Evolutionary conservation across 2,797 vertebrate species (phyloP).

Genomic region (Phaenicophaeus curvirostris): DNA sequence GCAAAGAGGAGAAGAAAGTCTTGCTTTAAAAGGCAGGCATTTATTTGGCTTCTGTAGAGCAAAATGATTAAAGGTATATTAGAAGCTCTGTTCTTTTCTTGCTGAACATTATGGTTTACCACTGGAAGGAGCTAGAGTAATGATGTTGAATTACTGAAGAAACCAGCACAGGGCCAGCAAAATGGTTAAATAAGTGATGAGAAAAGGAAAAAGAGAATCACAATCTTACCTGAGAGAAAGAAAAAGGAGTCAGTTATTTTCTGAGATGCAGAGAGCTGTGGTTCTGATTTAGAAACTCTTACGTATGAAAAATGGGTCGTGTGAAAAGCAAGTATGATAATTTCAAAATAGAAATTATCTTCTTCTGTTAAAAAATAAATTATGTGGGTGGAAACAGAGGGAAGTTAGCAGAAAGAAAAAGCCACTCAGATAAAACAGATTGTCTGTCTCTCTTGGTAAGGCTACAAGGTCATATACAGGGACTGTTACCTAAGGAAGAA

Average conservation of each 20-base stretch:
- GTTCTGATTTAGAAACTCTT: constrained; percentile 41
- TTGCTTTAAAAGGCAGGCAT: not conserved
- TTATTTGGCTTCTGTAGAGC: not conserved
- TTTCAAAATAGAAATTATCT: constrained; percentile 70
- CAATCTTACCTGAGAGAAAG: constrained; percentile 36
- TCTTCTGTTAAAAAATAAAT: constrained; percentile 58
- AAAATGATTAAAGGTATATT: constrained; percentile 26
- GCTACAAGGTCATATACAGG: constrained; percentile 3
- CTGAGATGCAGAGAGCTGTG: constrained; percentile 21
- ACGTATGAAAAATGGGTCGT: not conserved
- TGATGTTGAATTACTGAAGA: constrained; percentile 66
- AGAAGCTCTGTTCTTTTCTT: not conserved
- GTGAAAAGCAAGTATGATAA: constrained; percentile 51
- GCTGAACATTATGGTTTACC: constrained; percentile 70
- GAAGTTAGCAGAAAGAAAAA: constrained; percentile 34
- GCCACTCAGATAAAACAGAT: not conserved
- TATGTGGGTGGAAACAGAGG: constrained; percentile 30
- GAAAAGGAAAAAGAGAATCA: not conserved
- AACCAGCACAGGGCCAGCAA: not conserved
- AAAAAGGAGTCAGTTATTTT: constrained; percentile 6
- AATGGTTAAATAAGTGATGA: constrained; percentile 56
- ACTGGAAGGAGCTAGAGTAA: constrained; percentile 83
- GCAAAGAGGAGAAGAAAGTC: not conserved
- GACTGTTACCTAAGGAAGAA: not conserved
- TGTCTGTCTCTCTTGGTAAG: not conserved